phyloP scores from a whole-genome alignment of 2,797 vertebrate genomes.

The Brachyrhaphis roseni region DNA sequence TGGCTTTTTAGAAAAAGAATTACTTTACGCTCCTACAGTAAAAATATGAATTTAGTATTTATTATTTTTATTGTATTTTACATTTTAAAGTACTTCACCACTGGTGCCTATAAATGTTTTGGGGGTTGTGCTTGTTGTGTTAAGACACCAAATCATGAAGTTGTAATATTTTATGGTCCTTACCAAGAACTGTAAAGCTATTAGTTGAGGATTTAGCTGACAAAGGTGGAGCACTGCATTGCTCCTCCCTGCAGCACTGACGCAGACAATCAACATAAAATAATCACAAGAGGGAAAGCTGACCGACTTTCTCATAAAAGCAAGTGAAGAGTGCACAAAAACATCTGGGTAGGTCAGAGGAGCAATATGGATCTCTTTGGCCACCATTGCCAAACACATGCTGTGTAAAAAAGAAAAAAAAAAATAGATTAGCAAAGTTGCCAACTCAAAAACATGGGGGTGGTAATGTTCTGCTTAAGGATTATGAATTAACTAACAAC shows the following conservation, averaged over 20 bases:
- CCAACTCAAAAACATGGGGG: neutral
- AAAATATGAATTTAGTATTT: neutral
- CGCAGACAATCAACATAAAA: constrained; percentile 1
- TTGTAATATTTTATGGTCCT: neutral
- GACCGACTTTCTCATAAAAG: neutral
- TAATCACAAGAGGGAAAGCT: neutral
- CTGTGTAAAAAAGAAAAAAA: neutral
- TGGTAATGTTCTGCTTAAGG: neutral
- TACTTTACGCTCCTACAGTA: neutral
- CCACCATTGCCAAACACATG: neutral
- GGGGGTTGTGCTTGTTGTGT: neutral
- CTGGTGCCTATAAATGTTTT: neutral
- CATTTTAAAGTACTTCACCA: neutral
- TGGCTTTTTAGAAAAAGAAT: neutral
- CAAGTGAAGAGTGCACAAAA: neutral
- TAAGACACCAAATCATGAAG: neutral
- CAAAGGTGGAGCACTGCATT: neutral
- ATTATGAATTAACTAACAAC: neutral
- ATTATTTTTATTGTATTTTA: neutral
- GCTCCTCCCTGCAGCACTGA: neutral
- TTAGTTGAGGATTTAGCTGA: neutral
- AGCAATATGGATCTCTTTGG: neutral
- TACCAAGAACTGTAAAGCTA: neutral
- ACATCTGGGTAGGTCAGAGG: neutral
- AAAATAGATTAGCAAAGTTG: neutral